phyloP scores from a whole-genome alignment of 2,888 invertebrate genomes.

The Eristalis tenax region DNA sequence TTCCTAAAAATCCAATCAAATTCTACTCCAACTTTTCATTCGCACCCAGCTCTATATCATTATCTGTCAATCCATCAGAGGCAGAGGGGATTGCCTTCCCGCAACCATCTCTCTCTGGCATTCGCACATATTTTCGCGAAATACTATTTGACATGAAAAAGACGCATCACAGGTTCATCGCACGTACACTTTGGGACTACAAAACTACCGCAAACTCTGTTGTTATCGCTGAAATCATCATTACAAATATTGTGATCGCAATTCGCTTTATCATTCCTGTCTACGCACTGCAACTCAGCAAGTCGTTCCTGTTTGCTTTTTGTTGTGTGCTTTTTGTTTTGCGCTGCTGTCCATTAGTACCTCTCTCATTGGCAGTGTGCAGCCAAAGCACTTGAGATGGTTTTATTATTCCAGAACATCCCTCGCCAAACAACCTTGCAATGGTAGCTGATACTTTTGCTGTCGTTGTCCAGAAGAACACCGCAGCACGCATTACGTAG shows the following conservation, averaged over 20 bases:
- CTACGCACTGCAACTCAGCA: conserved; percentile 33
- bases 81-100: not conserved
- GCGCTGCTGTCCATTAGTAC: not conserved
- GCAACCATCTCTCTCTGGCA: not conserved
- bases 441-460: conserved; percentile 30
- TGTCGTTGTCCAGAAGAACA: conserved; percentile 27
- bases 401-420: conserved; percentile 45
- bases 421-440: conserved; percentile 51
- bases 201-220: conserved; percentile 65
- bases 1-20: not conserved
- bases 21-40: not conserved
- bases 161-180: conserved; percentile 5
- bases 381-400: not conserved
- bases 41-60: not conserved
- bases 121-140: conserved; percentile 26
- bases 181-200: conserved; percentile 39
- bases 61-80: conserved; percentile 16
- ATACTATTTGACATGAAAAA: conserved; percentile 9
- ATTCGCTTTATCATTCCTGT: conserved; percentile 63
- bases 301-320: conserved; percentile 42
- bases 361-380: conserved; percentile 7
- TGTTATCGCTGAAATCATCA: conserved; percentile 53
- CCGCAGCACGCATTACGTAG: conserved; percentile 47
- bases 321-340: not conserved
- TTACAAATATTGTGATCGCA: conserved; percentile 51